phyloP scores from a whole-genome alignment of 2,797 vertebrate species.

The Vespertilio murinus region DNA sequence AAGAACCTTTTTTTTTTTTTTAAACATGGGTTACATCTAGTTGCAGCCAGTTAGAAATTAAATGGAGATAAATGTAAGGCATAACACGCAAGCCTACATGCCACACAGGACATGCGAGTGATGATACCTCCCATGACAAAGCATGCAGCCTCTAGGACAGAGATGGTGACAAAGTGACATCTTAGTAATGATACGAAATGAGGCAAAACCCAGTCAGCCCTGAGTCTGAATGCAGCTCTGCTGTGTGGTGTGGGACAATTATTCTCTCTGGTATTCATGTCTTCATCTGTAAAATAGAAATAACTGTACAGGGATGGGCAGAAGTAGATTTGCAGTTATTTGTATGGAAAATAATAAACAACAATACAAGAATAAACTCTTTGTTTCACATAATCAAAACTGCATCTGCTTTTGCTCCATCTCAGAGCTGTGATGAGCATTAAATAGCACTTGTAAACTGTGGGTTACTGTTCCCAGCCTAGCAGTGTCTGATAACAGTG shows the following conservation, averaged over 20 bases:
- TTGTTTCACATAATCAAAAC: not conserved
- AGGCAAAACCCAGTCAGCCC: not conserved
- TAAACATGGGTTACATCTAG: not conserved
- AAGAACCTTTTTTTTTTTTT: not conserved
- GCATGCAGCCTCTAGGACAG: not conserved
- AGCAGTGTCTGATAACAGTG: not conserved
- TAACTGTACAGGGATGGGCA: not conserved
- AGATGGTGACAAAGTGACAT: not conserved
- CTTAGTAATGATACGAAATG: not conserved
- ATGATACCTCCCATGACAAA: not conserved
- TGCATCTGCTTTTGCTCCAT: not conserved
- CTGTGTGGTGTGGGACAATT: not conserved
- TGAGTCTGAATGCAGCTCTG: not conserved
- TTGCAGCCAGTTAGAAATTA: not conserved
- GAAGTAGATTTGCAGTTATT: not conserved
- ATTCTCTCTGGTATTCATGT: not conserved
- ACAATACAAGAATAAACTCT: not conserved
- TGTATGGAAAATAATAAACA: not conserved
- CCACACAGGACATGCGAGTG: not conserved
- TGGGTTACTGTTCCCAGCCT: not conserved
- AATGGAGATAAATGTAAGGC: not conserved
- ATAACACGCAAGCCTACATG: not conserved
- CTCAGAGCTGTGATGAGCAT: not conserved
- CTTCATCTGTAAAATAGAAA: not conserved
- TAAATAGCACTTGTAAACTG: not conserved